A percentile compares a stretch with the other conserved stretches of the same genome.
Evolutionary conservation across 2,888 invertebrate species (phyloP).

Genomic region (Ormyrus thymus): DNA sequence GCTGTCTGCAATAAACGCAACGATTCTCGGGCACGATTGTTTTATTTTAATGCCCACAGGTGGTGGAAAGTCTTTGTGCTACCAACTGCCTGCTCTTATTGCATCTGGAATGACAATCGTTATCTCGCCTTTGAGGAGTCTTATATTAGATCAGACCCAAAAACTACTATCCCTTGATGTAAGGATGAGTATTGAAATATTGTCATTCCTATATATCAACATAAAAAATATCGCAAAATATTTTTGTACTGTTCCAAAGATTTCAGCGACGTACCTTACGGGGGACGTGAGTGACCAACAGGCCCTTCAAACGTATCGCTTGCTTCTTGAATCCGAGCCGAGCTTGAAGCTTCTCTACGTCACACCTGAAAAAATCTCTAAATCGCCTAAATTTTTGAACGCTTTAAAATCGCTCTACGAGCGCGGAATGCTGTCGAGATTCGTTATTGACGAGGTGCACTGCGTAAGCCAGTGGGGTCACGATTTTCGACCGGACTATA

Average conservation of each 20-base stretch:
- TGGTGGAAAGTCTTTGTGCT: conserved; percentile 95
- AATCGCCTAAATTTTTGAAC: conserved; percentile 84
- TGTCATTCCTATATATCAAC: conserved; percentile 1
- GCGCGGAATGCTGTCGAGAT: conserved; percentile 84
- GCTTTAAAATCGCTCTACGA: conserved; percentile 83
- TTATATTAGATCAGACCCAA: conserved; percentile 97
- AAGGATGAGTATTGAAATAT: conserved; percentile 70
- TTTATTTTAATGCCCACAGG: conserved; percentile 99
- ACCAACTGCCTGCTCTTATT: conserved; percentile 92
- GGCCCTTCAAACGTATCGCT: conserved; percentile 82
- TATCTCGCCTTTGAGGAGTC: conserved; percentile 94
- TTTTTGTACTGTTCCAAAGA: conserved; percentile 76
- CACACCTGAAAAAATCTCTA: conserved; percentile 95
- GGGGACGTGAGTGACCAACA: conserved; percentile 83
- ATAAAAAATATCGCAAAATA: conserved; percentile 10
- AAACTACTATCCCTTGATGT: conserved; percentile 92
- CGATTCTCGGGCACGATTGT: conserved; percentile 89
- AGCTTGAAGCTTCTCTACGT: conserved; percentile 92
- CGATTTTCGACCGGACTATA: conserved; percentile 95
- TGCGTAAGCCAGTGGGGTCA: conserved; percentile 99
- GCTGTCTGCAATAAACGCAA: conserved; percentile 94
- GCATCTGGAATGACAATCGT: conserved; percentile 93
- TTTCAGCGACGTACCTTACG: conserved; percentile 89
- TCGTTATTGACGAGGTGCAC: conserved; percentile 99
- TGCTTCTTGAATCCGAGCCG: conserved; percentile 82